Evolutionary conservation across 2,113 vertebrate genomes (phyloP).

Genomic region (Notothenia rossii): DNA sequence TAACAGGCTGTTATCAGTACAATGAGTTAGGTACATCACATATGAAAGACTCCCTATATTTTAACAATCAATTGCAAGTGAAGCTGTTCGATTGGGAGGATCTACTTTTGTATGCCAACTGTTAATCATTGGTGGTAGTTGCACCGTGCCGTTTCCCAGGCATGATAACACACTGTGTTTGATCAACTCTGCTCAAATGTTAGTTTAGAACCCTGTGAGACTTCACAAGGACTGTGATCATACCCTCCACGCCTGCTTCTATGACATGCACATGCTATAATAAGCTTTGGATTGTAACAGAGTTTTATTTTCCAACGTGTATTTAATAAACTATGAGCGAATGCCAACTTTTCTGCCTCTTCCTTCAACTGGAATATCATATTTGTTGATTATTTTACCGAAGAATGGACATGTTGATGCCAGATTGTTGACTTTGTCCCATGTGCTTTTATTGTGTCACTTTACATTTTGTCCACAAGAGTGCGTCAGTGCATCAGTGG

Average conservation of each 20-base stretch:
- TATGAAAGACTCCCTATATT: neutral
- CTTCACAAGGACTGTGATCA: neutral
- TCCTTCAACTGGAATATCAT: neutral
- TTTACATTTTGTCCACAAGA: slow-evolving; percentile 48
- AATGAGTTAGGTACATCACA: neutral
- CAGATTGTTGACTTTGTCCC: neutral
- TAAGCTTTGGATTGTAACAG: slow-evolving; percentile 39
- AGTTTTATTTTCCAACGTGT: slow-evolving; percentile 58
- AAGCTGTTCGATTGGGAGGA: neutral
- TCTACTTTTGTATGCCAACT: neutral
- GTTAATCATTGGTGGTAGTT: neutral
- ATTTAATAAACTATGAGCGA: slow-evolving; percentile 69
- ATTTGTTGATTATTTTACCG: too few species aligned
- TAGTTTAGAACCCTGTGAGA: neutral
- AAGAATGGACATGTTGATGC: neutral
- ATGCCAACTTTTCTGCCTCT: slow-evolving; percentile 3
- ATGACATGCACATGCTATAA: slow-evolving; percentile 42
- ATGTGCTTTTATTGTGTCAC: neutral
- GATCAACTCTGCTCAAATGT: slow-evolving; percentile 10
- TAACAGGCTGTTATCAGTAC: neutral
- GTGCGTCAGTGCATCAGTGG: neutral
- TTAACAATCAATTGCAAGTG: neutral
- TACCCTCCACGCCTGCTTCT: slow-evolving; percentile 19
- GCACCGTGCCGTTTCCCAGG: slow-evolving; percentile 4
- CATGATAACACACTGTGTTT: neutral